Conservation (phyloP, 2,113 vertebrate species). For the Ammodytes dubius region DNA sequence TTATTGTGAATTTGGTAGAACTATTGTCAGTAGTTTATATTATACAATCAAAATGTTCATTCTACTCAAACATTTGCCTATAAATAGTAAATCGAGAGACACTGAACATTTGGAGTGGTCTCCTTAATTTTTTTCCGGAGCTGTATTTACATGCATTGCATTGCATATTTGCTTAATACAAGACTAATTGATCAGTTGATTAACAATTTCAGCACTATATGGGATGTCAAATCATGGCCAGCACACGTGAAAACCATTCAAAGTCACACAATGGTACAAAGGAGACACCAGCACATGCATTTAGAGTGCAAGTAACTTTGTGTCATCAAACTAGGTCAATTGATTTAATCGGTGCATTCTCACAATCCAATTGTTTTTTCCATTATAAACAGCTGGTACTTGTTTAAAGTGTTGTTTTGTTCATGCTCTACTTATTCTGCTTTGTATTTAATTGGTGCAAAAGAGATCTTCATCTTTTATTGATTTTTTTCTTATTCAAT, state of each 20-base stretch:
- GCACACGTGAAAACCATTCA: neutral
- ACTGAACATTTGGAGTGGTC: too few relatives aligned
- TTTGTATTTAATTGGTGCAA: neutral
- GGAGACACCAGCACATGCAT: neutral
- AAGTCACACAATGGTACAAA: neutral
- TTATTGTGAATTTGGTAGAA: too few relatives aligned
- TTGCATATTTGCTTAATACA: too few relatives aligned
- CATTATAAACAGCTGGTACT: neutral
- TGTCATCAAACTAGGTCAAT: neutral
- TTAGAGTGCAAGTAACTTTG: neutral
- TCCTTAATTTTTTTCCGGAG: too few relatives aligned
- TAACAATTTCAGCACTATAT: too few relatives aligned
- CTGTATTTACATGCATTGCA: too few relatives aligned
- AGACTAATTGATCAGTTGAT: too few relatives aligned
- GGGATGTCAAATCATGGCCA: too few relatives aligned
- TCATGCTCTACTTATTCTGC: neutral
- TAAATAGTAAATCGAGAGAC: too few relatives aligned
- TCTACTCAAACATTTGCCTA: too few relatives aligned
- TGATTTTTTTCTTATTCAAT: neutral
- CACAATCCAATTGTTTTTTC: neutral
- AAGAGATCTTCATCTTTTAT: neutral
- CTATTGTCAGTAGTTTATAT: too few relatives aligned
- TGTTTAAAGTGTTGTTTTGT: neutral
- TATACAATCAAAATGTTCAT: too few relatives aligned
- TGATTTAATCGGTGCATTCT: neutral